Base-by-base conservation (phyloP, 1,140 invertebrate species). In the Caenorhabditis remanei region DNA sequence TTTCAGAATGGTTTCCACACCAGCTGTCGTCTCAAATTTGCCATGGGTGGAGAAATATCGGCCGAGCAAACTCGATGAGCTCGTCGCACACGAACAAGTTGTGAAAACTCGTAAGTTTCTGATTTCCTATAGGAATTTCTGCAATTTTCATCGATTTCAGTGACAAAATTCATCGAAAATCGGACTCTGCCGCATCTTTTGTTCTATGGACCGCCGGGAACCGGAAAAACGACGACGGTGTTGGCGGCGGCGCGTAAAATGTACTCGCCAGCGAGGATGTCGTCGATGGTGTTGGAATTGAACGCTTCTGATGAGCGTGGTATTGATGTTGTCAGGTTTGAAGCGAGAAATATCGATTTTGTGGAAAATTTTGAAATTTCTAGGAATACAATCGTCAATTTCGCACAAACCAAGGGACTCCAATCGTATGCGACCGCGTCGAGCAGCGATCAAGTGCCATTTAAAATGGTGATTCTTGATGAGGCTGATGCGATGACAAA, bases 401-500 rank as follows among this genome's bases (percentile, higher is more conserved):
- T 99, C 95, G 98, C 98, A 0, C 97, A 96, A 88, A 99, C 97
- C n/a, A 95, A 96, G 92, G 97, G 97, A 11, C 96, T 99, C 90
- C 98, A 98, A 92, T 97, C 95, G 93, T 94, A 91, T 88, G 90
- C 89, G n/a, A 50, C 40, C 9, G 41, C 84, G 13, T 71, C 86
- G 13, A n/a, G 6, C 19, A 85, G 79, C 13, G 63, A 46, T 8
- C 4, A 58, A 6, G 24, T 46, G 9, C 41, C 46, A 5, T 97
- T 96, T 89, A 99, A 99, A 93, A 94, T 99, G 16, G 96, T 99
- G 63, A 99, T 99, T 90, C 93, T 99, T 14, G 98, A 99, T 95
- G 98, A 99, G 95, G 98, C 98, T 13, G 98, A 99, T 95, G 97
- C 98, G 3, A 99, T 99, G 98, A 99, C 98, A 4, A 96, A 97